Conservation (phyloP, 2,113 vertebrate genomes). For the Tragelaphus imberbis region DNA sequence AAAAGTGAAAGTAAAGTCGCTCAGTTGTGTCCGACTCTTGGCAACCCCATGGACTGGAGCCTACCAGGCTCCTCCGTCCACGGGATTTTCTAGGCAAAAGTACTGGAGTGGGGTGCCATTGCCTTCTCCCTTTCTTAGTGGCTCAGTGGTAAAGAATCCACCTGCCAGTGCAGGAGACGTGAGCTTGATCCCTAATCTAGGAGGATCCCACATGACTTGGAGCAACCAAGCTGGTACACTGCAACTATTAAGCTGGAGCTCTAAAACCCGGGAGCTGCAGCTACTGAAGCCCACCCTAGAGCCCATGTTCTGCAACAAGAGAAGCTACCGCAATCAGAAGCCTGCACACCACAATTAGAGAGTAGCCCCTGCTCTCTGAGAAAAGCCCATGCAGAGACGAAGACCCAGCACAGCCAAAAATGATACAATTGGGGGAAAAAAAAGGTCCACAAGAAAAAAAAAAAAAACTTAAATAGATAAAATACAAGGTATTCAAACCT, state of each 20-base stretch:
- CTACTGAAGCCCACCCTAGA: not conserved
- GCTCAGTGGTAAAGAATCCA: not conserved
- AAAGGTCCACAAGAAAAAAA: not conserved
- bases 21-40: no score
- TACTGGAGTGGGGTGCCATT: no score
- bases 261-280: not conserved
- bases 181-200: not conserved
- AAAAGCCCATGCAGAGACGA: not conserved
- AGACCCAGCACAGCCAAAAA: not conserved
- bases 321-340: accelerated
- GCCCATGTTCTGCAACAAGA: not conserved
- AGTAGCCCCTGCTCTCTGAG: not conserved
- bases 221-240: not conserved
- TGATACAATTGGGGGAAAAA: accelerated
- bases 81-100: no score
- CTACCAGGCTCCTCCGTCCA: no score
- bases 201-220: not conserved
- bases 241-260: not conserved
- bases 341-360: not conserved
- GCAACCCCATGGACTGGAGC: no score
- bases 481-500: not conserved
- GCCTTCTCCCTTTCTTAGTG: not conserved
- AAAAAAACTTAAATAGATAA: not conserved
- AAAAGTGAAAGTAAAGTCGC: no score
- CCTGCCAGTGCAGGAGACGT: not conserved